Conservation (phyloP, 2,888 invertebrate species). For the Troides oblongomaculatus region DNA sequence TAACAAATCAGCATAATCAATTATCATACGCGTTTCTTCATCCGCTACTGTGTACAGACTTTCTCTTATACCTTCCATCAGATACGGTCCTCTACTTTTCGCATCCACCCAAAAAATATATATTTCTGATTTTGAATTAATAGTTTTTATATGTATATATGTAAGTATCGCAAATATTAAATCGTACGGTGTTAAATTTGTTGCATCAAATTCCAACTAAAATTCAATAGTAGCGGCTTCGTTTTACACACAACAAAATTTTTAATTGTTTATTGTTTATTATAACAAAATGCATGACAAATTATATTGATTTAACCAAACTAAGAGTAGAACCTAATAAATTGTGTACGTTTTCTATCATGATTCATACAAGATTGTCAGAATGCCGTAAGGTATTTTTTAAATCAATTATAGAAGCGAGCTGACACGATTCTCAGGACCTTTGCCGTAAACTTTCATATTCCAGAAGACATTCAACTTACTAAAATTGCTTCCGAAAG, state of each 20-base stretch:
- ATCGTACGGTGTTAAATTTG: background rate
- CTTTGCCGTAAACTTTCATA: conserved; percentile 47
- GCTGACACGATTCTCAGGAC: conserved; percentile 69
- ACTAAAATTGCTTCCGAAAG: conserved; percentile 67
- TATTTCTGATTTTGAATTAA: no score
- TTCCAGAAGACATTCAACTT: conserved; percentile 43
- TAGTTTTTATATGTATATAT: background rate
- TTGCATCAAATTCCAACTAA: background rate
- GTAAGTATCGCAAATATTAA: background rate
- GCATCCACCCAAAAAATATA: no score
- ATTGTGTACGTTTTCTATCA: background rate
- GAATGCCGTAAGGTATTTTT: conserved; percentile 36
- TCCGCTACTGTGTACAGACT: no score
- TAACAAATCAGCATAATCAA: no score
- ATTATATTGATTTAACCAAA: conserved; percentile 5
- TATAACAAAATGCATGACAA: conserved; percentile 7
- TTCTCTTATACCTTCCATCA: no score
- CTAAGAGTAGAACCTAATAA: conserved; percentile 8
- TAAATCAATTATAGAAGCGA: conserved; percentile 42
- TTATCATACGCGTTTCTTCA: no score
- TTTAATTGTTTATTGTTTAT: conserved; percentile 11
- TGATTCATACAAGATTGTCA: conserved; percentile 25
- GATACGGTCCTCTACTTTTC: no score
- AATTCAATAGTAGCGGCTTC: background rate
- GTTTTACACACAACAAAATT: conserved; percentile 1